Percentiles rank a stretch among this genome's conserved stretches.
Conservation (phyloP, 2,797 vertebrate species). For the Glyptemys insculpta region DNA sequence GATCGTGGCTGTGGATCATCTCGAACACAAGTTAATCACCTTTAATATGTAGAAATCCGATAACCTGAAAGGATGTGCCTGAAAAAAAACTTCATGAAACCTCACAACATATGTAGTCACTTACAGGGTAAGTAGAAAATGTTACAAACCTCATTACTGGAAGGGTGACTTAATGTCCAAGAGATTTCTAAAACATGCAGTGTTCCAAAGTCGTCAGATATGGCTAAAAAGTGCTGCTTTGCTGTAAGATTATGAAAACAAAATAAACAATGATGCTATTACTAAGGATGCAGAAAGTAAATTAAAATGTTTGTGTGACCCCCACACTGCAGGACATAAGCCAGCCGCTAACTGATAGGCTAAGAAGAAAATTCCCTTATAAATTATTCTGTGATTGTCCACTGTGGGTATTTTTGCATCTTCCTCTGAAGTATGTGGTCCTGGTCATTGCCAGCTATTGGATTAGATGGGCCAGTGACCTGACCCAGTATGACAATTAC, state of each 20-base stretch:
- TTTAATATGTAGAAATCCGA: not conserved
- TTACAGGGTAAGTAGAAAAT: constrained; percentile 9
- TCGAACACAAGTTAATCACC: not conserved
- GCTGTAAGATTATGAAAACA: constrained; percentile 78
- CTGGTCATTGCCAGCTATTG: not conserved
- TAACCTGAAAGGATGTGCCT: not conserved
- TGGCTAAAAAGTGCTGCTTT: constrained; percentile 91
- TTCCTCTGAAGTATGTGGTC: not conserved
- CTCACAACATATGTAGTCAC: not conserved
- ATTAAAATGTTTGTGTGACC: not conserved
- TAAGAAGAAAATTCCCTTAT: not conserved
- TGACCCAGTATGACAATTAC: not conserved
- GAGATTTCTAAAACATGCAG: constrained; percentile 90
- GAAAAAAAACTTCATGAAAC: not conserved
- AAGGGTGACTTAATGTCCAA: constrained; percentile 82
- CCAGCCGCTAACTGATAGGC: not conserved
- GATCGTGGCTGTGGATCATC: not conserved
- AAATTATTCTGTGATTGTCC: not conserved
- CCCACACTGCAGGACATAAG: not conserved
- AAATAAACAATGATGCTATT: not conserved
- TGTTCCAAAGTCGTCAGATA: constrained; percentile 88
- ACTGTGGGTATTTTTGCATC: not conserved
- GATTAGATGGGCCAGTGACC: not conserved
- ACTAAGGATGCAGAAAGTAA: not conserved
- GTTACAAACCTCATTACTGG: constrained; percentile 87